Base-by-base conservation (phyloP, 2,888 invertebrate genomes). In the Volucella inflata region DNA sequence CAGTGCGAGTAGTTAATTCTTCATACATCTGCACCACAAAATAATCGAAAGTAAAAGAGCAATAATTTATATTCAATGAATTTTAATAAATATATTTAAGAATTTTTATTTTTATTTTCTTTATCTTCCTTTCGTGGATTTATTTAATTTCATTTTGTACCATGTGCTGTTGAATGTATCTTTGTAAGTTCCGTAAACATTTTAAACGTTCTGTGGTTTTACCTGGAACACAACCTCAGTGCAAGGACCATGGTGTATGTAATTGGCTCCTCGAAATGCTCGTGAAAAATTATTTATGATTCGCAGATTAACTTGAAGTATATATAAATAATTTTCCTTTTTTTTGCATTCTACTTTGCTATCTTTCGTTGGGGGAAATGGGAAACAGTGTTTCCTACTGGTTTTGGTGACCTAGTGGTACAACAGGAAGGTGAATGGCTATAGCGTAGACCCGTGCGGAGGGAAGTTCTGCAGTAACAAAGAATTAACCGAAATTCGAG, bases 261-360 rank as follows among this genome's bases (percentile, higher is more conserved):
- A 55, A 36, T 55, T 36, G 36, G 2, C 36, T 55, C 14, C 17
- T 16, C 17, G 60, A 60, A 44, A 42, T 42, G 42, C 9, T 21
- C 17, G n/a, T 21, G 42, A 8, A 42, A 51, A 42, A 68, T 68
- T 68, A 68, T 68, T 68, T 68, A 68, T 68, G 68, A 68, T 55
- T 30, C 53, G 44, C 21, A 53, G 68, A 55, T 68, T 68, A 42
- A 68, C 53, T 53, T 53, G 53, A 30, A 51, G 30, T 44, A 12
- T 40, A 59, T 21, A 21, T 42, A 67, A 53, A 67, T 21, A 53
- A 51, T 17, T 14, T 17, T 16, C 21, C 40, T 67, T 38, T 48
- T 65, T 65, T 38, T 57, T 11, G 11, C n/a, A n/a, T 57, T 21
- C n/a, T 30, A 46, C 42, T 12, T 62, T 65, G 48, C 16, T 46